These are phyloP conservation scores for Acronicta aceris DNA, from an alignment of 2,888 invertebrate genomes.

Conservation along the genomic window DNA sequence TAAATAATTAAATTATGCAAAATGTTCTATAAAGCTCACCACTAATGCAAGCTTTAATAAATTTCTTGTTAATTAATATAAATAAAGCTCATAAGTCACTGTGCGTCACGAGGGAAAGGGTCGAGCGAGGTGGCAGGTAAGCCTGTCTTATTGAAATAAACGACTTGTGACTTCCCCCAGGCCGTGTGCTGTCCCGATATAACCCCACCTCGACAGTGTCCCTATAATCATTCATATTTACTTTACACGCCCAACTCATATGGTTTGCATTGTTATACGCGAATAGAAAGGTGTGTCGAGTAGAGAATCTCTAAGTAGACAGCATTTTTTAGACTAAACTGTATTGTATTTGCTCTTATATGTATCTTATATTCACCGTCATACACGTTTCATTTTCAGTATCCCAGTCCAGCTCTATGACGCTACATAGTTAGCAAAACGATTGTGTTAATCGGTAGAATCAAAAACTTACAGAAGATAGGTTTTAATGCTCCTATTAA, in stretches of 20 bases:
- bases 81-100: conserved; percentile 72
- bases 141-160: conserved; percentile 76
- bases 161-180: conserved; percentile 68
- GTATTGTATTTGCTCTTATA: not conserved
- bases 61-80: conserved; percentile 69
- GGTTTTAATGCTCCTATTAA: too few species aligned
- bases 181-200: conserved; percentile 47
- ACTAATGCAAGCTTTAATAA: conserved; percentile 46
- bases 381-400: too few species aligned
- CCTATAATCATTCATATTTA: conserved; percentile 59
- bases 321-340: conserved; percentile 3
- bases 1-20: conserved; percentile 16
- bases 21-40: conserved; percentile 20
- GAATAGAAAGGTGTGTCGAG: conserved; percentile 39
- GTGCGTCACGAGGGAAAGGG: conserved; percentile 63
- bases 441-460: too few species aligned
- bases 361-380: too few species aligned
- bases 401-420: too few species aligned
- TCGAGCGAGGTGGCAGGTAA: conserved; percentile 66
- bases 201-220: conserved; percentile 44
- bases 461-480: too few species aligned
- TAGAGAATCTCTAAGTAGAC: conserved; percentile 5
- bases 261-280: conserved; percentile 37
- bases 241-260: conserved; percentile 37
- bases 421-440: too few species aligned